Evolutionary conservation across 2,113 vertebrate genomes (phyloP), one percentile per base, ranked within the genome.

Genomic region (Dolichallabes microphthalmus): DNA sequence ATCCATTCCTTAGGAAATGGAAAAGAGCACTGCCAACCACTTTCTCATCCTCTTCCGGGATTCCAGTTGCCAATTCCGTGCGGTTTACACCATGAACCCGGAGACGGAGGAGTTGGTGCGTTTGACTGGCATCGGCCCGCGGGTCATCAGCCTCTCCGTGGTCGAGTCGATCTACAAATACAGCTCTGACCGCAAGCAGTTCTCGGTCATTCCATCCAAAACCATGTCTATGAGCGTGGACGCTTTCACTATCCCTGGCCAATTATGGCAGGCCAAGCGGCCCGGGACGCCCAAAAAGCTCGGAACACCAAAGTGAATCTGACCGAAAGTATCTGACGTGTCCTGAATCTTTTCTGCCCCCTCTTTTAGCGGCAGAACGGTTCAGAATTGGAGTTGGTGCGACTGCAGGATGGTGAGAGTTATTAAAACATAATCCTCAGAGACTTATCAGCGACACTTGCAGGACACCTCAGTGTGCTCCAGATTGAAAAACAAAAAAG

Each of bases 151-250:
- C 0, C 91, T 92, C 0, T 90, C 94, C 83, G 96, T 97, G 96
- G 94, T 98, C 0, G 96, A 97, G 86, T 96, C 96, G 52, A 96
- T 98, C 93, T 98, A 96, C 92, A 98, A 98, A 90, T 98, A 98
- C 93, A 98, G 95, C 91, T 98, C 97, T 0, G 97, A 97, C 89
- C 96, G 96, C 91, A 98, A 98, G 86, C 96, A 97, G 89, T 98
- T 98, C 91, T 97, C 96, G 1, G 94, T 90, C 92, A 97, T 98
- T 91, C 97, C 97, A 20, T 96, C 96, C 93, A 97, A 97, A 93
- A 97, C 97, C 89, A 97, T 98, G 96, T 98, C 97, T 60, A 96
- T 97, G 95, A 97, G 96, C 1, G 97, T 98, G 15, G 97, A 98
- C 0, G 97, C 97, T 87, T 95, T 98, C 90, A 98, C 97, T 86